Percentiles rank a stretch among this genome's conserved stretches.
Conservation (phyloP, 2,888 invertebrate species). For the Cerastoderma edule region DNA sequence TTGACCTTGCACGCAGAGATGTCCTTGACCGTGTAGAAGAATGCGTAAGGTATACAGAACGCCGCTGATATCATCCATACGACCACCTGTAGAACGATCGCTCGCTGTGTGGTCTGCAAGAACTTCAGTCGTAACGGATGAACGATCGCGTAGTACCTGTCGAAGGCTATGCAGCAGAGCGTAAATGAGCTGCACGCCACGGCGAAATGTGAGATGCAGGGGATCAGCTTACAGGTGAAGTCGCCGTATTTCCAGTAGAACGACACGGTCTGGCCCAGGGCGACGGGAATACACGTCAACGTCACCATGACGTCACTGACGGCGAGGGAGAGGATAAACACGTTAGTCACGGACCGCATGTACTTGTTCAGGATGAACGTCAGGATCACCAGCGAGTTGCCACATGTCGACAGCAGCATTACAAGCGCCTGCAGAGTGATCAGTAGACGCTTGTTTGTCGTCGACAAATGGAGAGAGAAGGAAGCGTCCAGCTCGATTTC, state of each 20-base stretch:
- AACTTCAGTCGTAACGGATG: constrained; percentile 70
- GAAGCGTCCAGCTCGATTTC: constrained; percentile 29
- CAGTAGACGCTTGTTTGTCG: constrained; percentile 51
- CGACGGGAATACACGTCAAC: constrained; percentile 65
- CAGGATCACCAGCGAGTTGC: constrained; percentile 68
- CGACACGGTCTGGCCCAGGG: constrained; percentile 56
- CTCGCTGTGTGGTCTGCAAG: constrained; percentile 59
- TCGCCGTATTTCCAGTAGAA: constrained; percentile 64
- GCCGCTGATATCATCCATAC: constrained; percentile 67
- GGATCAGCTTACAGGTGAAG: constrained; percentile 69
- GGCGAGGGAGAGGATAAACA: constrained; percentile 72
- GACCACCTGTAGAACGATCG: constrained; percentile 53
- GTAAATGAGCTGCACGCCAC: constrained; percentile 71
- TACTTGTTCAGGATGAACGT: constrained; percentile 66
- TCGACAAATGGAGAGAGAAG: constrained; percentile 36
- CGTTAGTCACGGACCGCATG: constrained; percentile 72
- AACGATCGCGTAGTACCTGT: constrained; percentile 72
- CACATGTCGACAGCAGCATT: constrained; percentile 61
- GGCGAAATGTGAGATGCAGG: constrained; percentile 64
- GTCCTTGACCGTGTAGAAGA: constrained; percentile 58
- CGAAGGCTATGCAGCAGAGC: constrained; percentile 71
- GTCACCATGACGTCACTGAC: constrained; percentile 70
- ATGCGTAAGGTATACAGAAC: constrained; percentile 63
- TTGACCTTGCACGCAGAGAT: constrained; percentile 34
- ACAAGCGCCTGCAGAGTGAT: constrained; percentile 55